Evolutionary conservation across 2,113 vertebrate species (phyloP).

Genomic region (Tychaedon coryphoeus): DNA sequence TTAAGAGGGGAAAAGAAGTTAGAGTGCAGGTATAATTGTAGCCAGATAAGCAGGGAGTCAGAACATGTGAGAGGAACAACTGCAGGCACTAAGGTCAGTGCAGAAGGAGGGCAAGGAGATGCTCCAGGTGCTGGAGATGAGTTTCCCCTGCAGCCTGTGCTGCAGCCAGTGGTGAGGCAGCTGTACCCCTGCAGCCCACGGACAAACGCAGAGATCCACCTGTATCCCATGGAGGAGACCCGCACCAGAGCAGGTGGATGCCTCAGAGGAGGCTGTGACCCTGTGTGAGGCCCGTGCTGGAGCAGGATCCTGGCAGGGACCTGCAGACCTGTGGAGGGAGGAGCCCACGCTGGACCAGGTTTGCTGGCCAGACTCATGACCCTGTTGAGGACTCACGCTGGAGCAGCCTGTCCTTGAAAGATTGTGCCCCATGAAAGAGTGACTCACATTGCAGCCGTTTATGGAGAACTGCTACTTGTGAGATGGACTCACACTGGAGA

Average conservation of each 20-base stretch:
- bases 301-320: neutral
- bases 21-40: neutral
- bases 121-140: neutral
- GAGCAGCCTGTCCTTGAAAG: neutral
- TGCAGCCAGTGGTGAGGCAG: neutral
- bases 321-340: neutral
- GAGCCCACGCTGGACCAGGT: neutral
- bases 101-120: neutral
- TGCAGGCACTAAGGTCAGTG: neutral
- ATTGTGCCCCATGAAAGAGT: neutral
- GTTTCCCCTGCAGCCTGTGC: neutral
- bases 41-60: neutral
- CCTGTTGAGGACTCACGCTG: fast-evolving
- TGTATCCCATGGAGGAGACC: neutral
- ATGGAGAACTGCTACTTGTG: fast-evolving
- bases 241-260: neutral
- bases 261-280: neutral
- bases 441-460: neutral
- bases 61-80: neutral
- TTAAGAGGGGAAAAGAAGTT: too few species aligned
- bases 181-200: neutral
- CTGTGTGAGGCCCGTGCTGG: neutral
- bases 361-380: fast-evolving
- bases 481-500: neutral
- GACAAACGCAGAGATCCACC: neutral